Evolutionary conservation across 2,113 vertebrate species (phyloP).

Genomic region (Trachemys scripta): DNA sequence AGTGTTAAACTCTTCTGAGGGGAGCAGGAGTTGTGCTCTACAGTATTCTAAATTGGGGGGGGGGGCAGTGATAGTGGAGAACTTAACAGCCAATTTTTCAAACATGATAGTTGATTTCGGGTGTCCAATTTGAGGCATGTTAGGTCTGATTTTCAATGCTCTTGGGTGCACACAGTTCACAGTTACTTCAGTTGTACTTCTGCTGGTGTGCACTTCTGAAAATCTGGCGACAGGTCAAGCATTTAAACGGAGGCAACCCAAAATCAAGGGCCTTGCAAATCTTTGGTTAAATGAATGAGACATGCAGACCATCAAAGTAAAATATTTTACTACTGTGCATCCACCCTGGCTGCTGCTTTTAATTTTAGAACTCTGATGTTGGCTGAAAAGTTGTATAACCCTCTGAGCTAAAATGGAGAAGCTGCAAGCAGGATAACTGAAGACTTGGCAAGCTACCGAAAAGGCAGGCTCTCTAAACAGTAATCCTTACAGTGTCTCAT

Average conservation of each 20-base stretch:
- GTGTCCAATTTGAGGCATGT: neutral
- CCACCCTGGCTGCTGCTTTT: neutral
- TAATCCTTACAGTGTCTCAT: neutral
- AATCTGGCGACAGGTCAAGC: accelerated
- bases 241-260: neutral
- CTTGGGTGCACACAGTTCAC: neutral
- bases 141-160: neutral
- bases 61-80: neutral
- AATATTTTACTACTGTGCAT: neutral
- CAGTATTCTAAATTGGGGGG: neutral
- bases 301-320: neutral
- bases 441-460: neutral
- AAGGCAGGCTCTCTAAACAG: neutral
- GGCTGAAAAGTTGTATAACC: neutral
- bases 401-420: neutral
- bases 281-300: neutral
- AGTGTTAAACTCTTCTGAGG: neutral
- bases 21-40: neutral
- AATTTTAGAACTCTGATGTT: neutral
- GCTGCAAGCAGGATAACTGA: neutral
- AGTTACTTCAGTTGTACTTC: neutral
- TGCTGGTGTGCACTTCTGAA: neutral
- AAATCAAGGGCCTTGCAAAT: neutral
- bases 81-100: neutral
- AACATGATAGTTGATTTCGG: neutral